Base-by-base conservation (phyloP, 2,113 vertebrate species). In the Condylura cristata region DNA sequence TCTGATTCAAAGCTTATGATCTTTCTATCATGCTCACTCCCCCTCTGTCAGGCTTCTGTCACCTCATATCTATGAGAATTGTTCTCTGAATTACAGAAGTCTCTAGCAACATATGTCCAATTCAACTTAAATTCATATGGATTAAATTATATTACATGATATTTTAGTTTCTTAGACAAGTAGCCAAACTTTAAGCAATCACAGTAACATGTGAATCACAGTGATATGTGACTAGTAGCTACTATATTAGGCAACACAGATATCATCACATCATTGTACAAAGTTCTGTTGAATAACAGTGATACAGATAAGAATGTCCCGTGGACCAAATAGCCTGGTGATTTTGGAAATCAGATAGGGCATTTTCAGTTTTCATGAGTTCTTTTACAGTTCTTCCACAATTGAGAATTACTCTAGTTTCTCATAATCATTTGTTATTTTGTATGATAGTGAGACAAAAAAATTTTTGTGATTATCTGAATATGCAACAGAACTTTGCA, bases 71-170 rank as follows among this genome's bases (percentile, higher is more conserved):
- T 74, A 30, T 74, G 75, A 66, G n/a, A 92, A 28, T 44, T 71
- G 66, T 30, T 1, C 20, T 65, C 16, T 86, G 18, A 51, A 71
- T 66, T 24, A 65, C 17, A 63, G n/a, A 76, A 91, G 28, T 53
- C 2, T 44, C 30, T 82, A 78, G n/a, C 41, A 46, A 82, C 14
- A 53, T 58, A 68, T 41, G 28, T 24, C 34, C 58, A 46, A 66
- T 83, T 61, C 72, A 83, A 82, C 2, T 58, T 85, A 81, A 79
- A 93, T 84, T 72, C 8, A 41, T 95, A 68, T 80, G 20, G 71
- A 63, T 82, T 58, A 70, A 84, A 70, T 56, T 7, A 87, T 75
- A 66, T 70, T 85, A 22, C n/a, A n/a, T n/a, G n/a, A 74, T 76
- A 56, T 3, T 83, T 71, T 71, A 53, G 5, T 61, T 83, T 11